Evolutionary conservation across 2,888 invertebrate genomes (phyloP).

Genomic region (Tetrapedia diversipes): DNA sequence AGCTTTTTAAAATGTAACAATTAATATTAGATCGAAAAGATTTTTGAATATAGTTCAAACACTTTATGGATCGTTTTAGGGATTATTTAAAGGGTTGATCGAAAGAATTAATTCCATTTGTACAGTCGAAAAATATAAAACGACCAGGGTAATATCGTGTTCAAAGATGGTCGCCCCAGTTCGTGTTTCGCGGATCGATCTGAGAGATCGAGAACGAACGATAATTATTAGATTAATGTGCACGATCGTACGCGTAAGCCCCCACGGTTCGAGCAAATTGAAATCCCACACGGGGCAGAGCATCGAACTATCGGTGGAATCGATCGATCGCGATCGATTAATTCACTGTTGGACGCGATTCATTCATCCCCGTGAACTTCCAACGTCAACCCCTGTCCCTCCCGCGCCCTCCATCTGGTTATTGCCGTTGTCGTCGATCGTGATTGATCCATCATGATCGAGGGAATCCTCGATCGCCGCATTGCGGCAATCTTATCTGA

Average conservation of each 20-base stretch:
- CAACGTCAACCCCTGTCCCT: slow-evolving; percentile 15
- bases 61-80: too few relatives aligned
- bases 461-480: slow-evolving; percentile 33
- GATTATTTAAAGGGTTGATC: too few relatives aligned
- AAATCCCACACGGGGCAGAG: slow-evolving; percentile 61
- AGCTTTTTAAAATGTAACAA: too few relatives aligned
- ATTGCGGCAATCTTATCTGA: slow-evolving; percentile 13
- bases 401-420: too few relatives aligned
- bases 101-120: too few relatives aligned
- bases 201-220: slow-evolving; percentile 22
- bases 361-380: slow-evolving; percentile 44
- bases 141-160: background rate
- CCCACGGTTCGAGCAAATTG: slow-evolving; percentile 64
- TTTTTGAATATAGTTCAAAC: too few relatives aligned
- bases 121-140: too few relatives aligned
- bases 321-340: slow-evolving; percentile 66
- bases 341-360: slow-evolving; percentile 50
- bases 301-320: slow-evolving; percentile 36
- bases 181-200: background rate
- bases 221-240: slow-evolving; percentile 56
- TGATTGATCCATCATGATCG: slow-evolving; percentile 57
- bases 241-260: slow-evolving; percentile 47
- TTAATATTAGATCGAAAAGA: too few relatives aligned
- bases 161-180: background rate
- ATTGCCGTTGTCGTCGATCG: slow-evolving; percentile 51